Base-by-base conservation (phyloP, 2,888 invertebrate species). In the Spicauda simplicius region DNA sequence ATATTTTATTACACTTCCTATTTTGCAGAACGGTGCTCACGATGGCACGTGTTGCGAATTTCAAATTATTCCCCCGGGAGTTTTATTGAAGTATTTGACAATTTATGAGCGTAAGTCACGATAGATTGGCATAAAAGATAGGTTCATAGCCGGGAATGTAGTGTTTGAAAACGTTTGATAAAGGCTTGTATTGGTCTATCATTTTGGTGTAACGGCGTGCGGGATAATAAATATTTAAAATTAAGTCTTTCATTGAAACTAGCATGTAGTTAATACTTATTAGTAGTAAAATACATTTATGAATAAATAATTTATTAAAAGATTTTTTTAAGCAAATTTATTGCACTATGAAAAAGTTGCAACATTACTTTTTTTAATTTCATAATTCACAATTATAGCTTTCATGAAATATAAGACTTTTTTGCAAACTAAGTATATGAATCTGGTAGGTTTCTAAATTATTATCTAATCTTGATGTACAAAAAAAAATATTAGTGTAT, bases 1-100 rank as follows among this genome's bases (percentile, higher is more conserved):
- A 74, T 71, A 73, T 74, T 74, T 75, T 74, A 74, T 74, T 70
- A 74, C 68, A 71, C 71, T 72, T 73, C 69, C 73, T 70, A 73
- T 74, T 72, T 87, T 83, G 85, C 83, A 82, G 86, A 85, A 85
- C 84, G 84, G 74, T 82, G 85, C 80, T 87, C 84, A 82, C 84
- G 79, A 82, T 82, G 81, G 85, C 80, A 82, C 88, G 88, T 85
- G 88, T 80, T 83, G 82, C 83, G 88, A 88, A 88, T 89, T 86
- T 83, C 79, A 86, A 88, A 85, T 84, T 83, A 84, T 78, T 73
- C 67, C 18, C 52, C 37, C 8, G 61, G 41, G 52, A 62, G 52
- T 67, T 67, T 62, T 67, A 67, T 67, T 67, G 67, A 67, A 67
- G 55, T 67, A 67, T 67, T 67, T 67, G 67, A 67, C 67, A 67